These are phyloP conservation scores for Panagrolaimus sp. DNA, from an alignment of 1,140 invertebrate species.

Conservation along the genomic window DNA sequence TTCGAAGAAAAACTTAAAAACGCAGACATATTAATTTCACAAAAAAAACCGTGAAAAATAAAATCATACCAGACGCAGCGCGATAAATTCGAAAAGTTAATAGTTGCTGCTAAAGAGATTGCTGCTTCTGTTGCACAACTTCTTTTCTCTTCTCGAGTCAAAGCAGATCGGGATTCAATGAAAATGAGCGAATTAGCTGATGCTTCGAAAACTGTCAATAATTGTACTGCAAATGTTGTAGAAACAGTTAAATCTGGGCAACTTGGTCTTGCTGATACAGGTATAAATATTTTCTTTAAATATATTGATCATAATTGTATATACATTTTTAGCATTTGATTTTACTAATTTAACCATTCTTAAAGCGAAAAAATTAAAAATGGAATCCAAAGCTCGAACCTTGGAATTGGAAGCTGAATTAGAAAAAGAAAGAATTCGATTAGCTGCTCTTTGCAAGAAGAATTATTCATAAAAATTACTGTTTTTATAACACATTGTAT, in stretches of 20 bases:
- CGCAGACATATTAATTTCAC: too few relatives aligned
- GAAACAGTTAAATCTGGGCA: slow-evolving; percentile 82
- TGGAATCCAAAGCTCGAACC: slow-evolving; percentile 76
- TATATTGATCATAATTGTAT: slow-evolving; percentile 64
- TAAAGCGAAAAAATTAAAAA: slow-evolving; percentile 86
- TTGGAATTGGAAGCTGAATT: slow-evolving; percentile 84
- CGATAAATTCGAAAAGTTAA: slow-evolving; percentile 79
- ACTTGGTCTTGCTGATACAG: slow-evolving; percentile 76
- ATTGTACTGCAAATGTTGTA: slow-evolving; percentile 81
- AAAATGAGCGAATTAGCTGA: slow-evolving; percentile 73
- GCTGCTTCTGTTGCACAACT: slow-evolving; percentile 92
- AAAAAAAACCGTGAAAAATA: too few relatives aligned
- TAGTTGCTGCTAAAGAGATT: slow-evolving; percentile 93
- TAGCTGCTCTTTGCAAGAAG: slow-evolving; percentile 78
- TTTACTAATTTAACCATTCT: slow-evolving; percentile 80
- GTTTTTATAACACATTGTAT: too few relatives aligned
- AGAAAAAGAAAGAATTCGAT: slow-evolving; percentile 74
- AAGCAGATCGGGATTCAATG: slow-evolving; percentile 75
- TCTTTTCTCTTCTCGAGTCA: slow-evolving; percentile 86
- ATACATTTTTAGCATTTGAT: slow-evolving; percentile 71
- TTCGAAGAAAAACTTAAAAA: too few relatives aligned
- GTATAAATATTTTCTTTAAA: slow-evolving; percentile 61
- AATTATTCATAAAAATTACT: too few relatives aligned
- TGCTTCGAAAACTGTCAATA: slow-evolving; percentile 79
- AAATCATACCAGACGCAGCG: too few relatives aligned